Conservation (phyloP, 2,888 invertebrate genomes). For the Lithophane ornitopus region DNA sequence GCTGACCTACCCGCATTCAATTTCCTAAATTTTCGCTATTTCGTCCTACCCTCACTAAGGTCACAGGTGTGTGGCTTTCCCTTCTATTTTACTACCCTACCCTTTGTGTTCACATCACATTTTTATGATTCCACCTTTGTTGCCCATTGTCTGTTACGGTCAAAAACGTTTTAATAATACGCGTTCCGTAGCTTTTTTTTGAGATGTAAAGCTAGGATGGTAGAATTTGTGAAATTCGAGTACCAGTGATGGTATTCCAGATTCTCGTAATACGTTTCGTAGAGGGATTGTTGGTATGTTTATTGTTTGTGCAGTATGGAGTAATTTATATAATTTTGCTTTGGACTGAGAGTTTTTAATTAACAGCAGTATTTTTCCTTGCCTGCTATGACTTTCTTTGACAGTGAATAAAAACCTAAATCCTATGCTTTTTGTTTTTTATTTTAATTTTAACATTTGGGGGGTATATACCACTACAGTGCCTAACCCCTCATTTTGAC, state of each 20-base stretch:
- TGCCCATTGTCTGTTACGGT: conserved; percentile 69
- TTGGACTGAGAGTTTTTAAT: neutral
- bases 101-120: conserved; percentile 69
- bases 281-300: neutral
- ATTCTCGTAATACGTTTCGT: conserved; percentile 7
- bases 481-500: neutral
- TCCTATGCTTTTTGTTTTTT: too few species aligned
- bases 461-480: too few species aligned
- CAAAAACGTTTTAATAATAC: conserved; percentile 76
- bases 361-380: neutral
- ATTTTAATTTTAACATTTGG: neutral
- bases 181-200: conserved; percentile 54
- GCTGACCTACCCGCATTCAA: conserved; percentile 46
- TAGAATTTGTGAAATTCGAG: conserved; percentile 52
- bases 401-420: neutral
- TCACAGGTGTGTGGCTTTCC: conserved; percentile 68
- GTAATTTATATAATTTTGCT: neutral
- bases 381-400: neutral
- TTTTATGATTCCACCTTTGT: conserved; percentile 73
- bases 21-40: conserved; percentile 62
- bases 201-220: conserved; percentile 27
- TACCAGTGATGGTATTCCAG: conserved; percentile 37
- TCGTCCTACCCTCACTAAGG: conserved; percentile 55
- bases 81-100: conserved; percentile 63
- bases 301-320: neutral